Base-by-base conservation (phyloP, 2,113 vertebrate species). In the Dipodomys merriami region DNA sequence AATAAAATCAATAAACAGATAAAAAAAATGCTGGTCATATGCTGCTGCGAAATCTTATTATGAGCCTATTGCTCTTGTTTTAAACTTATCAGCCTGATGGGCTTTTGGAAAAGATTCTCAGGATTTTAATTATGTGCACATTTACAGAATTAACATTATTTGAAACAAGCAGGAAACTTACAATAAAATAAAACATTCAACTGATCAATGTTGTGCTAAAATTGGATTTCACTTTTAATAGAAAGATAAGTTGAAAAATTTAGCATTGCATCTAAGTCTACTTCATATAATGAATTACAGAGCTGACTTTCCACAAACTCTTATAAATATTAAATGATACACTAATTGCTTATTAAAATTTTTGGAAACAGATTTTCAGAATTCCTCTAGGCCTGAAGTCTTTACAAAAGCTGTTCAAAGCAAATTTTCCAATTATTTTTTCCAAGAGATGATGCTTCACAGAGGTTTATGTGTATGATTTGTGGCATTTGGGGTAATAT, bases 371-470 rank as follows among this genome's bases (percentile, higher is more conserved):
- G 13, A 44, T 90, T 53, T 83, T 91, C 78, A 86, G 62, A 86
- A 94, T 84, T 84, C 82, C 20, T 80, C 30, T 76, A 22, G 29
- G 6, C 10, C 71, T 67, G 16, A 69, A 25, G 11, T 35, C 33
- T 67, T 95, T 88, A 90, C n/a, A 19, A 87, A 3, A 25, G 6
- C 6, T 73, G 25, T 57, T 91, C 82, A 93, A 92, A 84, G 35
- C 3, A 85, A 62, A 13, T 44, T 87, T 85, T 79, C 8, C 10
- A 68, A 27, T 69, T 69, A 78, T 95, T 67, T 92, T 62, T n/a
- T 57, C 53, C 7, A 64, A 85, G 6, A 76, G 35, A 57, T 49
- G 39, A 8, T 82, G 19, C 16, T 88, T 78, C 79, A 57, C 39
- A 27, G 25, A 88, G 57, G 8, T 81, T 57, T 74, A 76, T 29